These are phyloP conservation scores for Yponomeuta cagnagella DNA, from an alignment of 2,888 invertebrate genomes.

Conservation along the genomic window DNA sequence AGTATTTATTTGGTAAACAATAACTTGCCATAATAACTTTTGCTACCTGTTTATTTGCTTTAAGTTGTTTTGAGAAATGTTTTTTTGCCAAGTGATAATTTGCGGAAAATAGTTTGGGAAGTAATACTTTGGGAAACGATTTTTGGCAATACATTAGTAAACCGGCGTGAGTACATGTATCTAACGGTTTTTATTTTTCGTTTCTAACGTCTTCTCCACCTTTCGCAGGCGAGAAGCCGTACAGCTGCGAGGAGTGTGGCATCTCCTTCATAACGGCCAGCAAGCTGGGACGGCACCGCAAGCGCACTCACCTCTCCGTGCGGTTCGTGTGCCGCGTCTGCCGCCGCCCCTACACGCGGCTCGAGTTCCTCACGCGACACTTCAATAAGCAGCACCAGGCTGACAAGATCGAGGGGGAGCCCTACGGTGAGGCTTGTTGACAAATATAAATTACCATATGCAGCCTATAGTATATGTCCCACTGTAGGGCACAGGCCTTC, in stretches of 20 bases:
- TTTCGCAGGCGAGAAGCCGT: slow-evolving; percentile 60
- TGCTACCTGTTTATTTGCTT: too few relatives aligned
- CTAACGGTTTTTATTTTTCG: neutral
- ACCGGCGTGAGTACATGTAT: neutral
- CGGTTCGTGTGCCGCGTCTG: slow-evolving; percentile 61
- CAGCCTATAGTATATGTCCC: too few relatives aligned
- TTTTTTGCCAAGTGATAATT: too few relatives aligned
- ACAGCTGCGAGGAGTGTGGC: slow-evolving; percentile 52
- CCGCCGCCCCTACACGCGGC: slow-evolving; percentile 33
- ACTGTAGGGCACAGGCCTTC: too few relatives aligned
- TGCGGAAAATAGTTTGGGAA: too few relatives aligned
- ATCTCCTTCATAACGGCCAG: slow-evolving; percentile 65
- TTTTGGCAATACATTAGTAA: too few relatives aligned
- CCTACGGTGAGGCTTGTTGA: slow-evolving; percentile 44
- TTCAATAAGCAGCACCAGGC: slow-evolving; percentile 61
- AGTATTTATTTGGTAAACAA: too few relatives aligned
- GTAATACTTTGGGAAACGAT: too few relatives aligned
- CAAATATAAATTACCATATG: too few relatives aligned
- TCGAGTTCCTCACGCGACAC: slow-evolving; percentile 57
- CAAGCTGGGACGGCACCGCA: slow-evolving; percentile 58
- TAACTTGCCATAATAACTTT: too few relatives aligned
- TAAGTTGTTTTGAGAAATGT: too few relatives aligned
- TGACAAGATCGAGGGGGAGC: slow-evolving; percentile 63
- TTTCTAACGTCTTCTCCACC: neutral
- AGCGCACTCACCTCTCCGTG: slow-evolving; percentile 54